Evolutionary conservation across 2,113 vertebrate genomes (phyloP).

Genomic region (Uria aalge): DNA sequence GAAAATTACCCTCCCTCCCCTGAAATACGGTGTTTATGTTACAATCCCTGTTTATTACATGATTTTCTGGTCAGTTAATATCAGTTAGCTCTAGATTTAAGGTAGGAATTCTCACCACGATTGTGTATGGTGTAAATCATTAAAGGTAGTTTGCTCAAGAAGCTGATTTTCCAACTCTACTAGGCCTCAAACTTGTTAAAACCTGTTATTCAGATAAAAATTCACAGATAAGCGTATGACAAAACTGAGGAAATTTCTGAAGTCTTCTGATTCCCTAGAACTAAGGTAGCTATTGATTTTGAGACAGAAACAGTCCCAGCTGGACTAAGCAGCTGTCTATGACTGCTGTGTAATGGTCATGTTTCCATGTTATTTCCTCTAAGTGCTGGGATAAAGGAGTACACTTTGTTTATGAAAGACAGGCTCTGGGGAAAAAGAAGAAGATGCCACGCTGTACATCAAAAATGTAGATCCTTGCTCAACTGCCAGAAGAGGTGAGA

Average conservation of each 20-base stretch:
- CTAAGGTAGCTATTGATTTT: not conserved
- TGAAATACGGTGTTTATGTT: not conserved
- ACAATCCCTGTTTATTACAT: not conserved
- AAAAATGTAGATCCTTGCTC: not conserved
- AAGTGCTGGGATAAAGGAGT: not conserved
- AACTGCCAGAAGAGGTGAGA: not conserved
- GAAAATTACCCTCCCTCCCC: not conserved
- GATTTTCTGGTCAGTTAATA: not conserved
- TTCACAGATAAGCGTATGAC: not conserved
- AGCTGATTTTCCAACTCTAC: not conserved
- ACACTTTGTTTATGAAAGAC: not conserved
- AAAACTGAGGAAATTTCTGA: not conserved
- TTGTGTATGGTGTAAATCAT: not conserved
- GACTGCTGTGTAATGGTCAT: not conserved
- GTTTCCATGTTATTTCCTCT: not conserved
- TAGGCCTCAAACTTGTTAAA: not conserved
- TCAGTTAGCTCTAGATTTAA: not conserved
- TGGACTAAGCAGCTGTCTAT: not conserved
- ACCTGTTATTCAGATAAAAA: not conserved
- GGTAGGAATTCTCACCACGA: not conserved
- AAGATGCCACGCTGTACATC: not conserved
- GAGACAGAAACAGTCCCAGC: not conserved
- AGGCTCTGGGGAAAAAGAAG: not conserved
- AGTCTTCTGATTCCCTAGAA: not conserved
- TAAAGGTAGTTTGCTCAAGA: not conserved